Conservation (phyloP, 2,113 vertebrate species). For the Varanus komodoensis region DNA sequence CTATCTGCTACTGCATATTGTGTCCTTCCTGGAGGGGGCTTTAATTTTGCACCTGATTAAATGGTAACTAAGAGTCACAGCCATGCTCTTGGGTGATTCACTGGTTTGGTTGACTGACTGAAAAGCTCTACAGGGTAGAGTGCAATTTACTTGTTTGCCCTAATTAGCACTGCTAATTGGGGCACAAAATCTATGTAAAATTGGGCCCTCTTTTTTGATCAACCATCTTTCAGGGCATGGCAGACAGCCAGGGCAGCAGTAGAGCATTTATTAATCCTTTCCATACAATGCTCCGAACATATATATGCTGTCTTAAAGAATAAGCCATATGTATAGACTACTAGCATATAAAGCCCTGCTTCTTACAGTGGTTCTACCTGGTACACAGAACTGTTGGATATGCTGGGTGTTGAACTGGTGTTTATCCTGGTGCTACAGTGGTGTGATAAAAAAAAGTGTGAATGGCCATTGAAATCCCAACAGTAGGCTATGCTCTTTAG, state of each 20-base stretch:
- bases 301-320: not conserved
- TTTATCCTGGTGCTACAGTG: not conserved
- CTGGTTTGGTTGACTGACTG: constrained; percentile 81
- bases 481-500: not conserved
- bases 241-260: constrained; percentile 35
- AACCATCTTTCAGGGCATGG: constrained; percentile 53
- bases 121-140: constrained; percentile 83
- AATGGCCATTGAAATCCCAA: not conserved
- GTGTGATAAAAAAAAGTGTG: not conserved
- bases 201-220: constrained; percentile 60
- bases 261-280: constrained; percentile 15
- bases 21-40: constrained; percentile 79
- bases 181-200: constrained; percentile 82
- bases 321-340: not conserved
- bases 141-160: constrained; percentile 81
- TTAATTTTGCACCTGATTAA: constrained; percentile 83
- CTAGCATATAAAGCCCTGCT: not conserved
- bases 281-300: not conserved
- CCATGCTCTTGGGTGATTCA: constrained; percentile 75
- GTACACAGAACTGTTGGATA: not conserved
- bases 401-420: not conserved
- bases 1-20: constrained; percentile 55
- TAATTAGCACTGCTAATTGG: constrained; percentile 86
- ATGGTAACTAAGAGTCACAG: constrained; percentile 69
- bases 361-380: not conserved